These are phyloP conservation scores for Oryctes rhinoceros DNA, from an alignment of 1,140 invertebrate genomes.

Conservation along the genomic window DNA sequence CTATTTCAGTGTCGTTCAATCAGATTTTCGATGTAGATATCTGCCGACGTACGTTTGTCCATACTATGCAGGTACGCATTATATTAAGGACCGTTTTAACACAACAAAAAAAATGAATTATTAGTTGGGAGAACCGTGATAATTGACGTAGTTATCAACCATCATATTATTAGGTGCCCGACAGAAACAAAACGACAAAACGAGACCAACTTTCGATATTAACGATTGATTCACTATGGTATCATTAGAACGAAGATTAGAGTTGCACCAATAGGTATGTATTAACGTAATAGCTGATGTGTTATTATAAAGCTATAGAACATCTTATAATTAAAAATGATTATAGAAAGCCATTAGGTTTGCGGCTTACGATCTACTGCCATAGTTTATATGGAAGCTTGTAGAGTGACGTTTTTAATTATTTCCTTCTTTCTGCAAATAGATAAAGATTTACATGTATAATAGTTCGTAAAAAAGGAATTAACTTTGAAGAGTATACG, in stretches of 20 bases:
- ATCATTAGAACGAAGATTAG: constrained; percentile 4
- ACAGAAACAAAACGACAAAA: background rate
- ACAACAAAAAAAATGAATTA: constrained; percentile 5
- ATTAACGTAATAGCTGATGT: background rate
- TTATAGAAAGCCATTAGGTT: background rate
- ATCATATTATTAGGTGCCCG: background rate
- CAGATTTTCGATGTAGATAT: background rate
- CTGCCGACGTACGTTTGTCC: background rate
- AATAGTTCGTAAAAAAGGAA: too few relatives aligned
- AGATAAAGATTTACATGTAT: too few relatives aligned
- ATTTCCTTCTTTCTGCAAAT: too few relatives aligned
- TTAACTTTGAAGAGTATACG: too few relatives aligned
- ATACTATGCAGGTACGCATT: background rate
- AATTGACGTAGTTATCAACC: background rate
- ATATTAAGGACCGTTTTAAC: background rate
- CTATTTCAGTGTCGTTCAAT: background rate
- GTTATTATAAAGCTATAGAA: constrained; percentile 13
- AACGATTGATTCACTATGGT: background rate
- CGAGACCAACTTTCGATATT: background rate
- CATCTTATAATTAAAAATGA: background rate
- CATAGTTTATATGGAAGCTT: background rate
- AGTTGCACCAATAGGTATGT: background rate
- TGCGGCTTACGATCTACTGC: background rate
- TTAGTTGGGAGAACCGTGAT: background rate
- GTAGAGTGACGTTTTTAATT: too few relatives aligned